Percentiles rank a stretch among this genome's conserved stretches.
These are phyloP conservation scores for Epizoanthus illoricatus DNA, from an alignment of 92 coral and sea anemone genomes.

Conservation along the genomic window DNA sequence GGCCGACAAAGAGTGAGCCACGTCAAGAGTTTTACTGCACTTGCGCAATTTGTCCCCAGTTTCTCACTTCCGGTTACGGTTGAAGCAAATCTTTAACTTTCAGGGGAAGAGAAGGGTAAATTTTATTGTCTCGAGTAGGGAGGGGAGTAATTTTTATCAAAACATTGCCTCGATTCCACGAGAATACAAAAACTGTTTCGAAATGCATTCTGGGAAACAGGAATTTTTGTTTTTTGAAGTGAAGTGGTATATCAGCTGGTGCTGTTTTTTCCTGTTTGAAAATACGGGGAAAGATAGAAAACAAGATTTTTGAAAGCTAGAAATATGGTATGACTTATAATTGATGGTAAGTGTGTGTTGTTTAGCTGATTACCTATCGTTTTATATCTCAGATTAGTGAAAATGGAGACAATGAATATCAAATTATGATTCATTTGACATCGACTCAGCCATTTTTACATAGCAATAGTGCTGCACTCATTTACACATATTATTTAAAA, in stretches of 20 bases:
- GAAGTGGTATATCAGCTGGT: too few relatives aligned
- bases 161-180: too few relatives aligned
- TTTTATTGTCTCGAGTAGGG: neutral
- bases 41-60: conserved; percentile 63
- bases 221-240: too few relatives aligned
- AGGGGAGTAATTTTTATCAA: neutral
- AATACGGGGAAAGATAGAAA: neutral
- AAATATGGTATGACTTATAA: conserved; percentile 38
- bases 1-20: conserved; percentile 75
- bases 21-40: conserved; percentile 85
- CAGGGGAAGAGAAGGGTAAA: neutral
- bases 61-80: conserved; percentile 26
- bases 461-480: neutral
- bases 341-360: conserved; percentile 29
- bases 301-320: neutral
- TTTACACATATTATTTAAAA: too few relatives aligned
- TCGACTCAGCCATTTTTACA: too few relatives aligned
- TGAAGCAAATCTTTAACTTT: neutral
- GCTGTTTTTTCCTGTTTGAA: neutral
- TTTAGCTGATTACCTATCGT: too few relatives aligned
- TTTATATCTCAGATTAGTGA: too few relatives aligned
- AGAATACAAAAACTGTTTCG: neutral
- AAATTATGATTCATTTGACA: too few relatives aligned
- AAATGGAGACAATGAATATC: too few relatives aligned
- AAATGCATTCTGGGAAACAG: conserved; percentile 21